Conservation (phyloP, 2,797 vertebrate species). For the Lacerta viridis region DNA sequence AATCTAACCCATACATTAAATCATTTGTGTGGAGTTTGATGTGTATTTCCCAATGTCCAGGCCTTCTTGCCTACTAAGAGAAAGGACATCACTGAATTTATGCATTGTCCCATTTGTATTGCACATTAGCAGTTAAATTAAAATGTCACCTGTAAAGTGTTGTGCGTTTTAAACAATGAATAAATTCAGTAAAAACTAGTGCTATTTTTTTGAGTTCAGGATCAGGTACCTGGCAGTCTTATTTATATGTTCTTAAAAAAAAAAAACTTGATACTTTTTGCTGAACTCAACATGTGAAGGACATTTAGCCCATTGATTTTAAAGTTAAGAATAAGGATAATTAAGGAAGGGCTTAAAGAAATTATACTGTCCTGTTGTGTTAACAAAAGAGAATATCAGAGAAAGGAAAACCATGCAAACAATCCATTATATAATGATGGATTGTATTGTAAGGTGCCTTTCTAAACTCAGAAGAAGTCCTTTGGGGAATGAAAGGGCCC, state of each 20-base stretch:
- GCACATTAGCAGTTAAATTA: constrained; percentile 2
- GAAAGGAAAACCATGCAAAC: background rate
- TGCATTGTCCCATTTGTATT: background rate
- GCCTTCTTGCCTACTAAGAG: background rate
- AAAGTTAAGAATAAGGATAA: background rate
- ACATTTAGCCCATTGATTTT: background rate
- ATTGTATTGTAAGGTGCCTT: background rate
- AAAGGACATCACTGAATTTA: background rate
- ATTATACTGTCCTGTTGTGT: background rate
- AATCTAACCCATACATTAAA: background rate
- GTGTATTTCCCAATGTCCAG: background rate
- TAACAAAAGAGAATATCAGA: constrained; percentile 35
- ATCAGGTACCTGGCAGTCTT: background rate
- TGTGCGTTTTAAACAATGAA: constrained; percentile 33
- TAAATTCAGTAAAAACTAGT: background rate
- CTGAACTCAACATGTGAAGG: constrained; percentile 1
- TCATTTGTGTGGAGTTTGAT: background rate
- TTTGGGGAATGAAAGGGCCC: background rate
- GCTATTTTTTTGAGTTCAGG: background rate
- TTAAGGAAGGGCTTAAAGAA: background rate
- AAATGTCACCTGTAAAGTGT: constrained; percentile 34
- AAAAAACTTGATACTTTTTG: background rate
- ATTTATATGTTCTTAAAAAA: background rate
- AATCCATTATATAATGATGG: background rate
- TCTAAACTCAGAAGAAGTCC: background rate